Evolutionary conservation across 2,113 vertebrate species (phyloP).

Genomic region (Felis catus): DNA sequence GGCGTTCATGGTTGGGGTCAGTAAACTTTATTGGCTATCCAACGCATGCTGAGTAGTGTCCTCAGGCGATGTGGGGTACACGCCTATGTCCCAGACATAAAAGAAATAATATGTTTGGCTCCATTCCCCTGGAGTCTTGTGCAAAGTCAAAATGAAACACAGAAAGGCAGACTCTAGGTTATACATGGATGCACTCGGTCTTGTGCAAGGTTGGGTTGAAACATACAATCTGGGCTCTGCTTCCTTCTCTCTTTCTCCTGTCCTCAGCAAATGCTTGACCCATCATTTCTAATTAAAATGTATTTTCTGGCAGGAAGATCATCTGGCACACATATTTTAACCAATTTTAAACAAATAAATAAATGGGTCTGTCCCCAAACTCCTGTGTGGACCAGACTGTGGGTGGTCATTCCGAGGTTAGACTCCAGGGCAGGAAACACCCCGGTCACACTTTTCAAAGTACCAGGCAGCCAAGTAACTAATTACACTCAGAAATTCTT

Average conservation of each 20-base stretch:
- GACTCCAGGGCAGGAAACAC: background rate
- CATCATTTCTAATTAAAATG: slow-evolving; percentile 26
- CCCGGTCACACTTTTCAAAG: background rate
- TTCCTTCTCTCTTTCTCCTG: background rate
- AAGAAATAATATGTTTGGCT: slow-evolving; percentile 47
- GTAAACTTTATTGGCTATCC: slow-evolving; percentile 54
- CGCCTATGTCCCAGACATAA: background rate
- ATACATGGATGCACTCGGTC: background rate
- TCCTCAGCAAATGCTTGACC: slow-evolving; percentile 31
- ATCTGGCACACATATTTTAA: slow-evolving; percentile 57
- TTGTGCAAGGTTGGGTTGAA: background rate
- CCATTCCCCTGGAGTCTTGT: background rate
- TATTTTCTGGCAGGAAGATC: slow-evolving; percentile 32
- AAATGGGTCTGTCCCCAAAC: background rate
- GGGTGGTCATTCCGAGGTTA: slow-evolving; percentile 51
- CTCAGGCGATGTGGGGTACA: background rate
- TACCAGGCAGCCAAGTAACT: slow-evolving; percentile 20
- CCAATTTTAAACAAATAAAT: slow-evolving; percentile 58
- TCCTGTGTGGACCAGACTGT: background rate
- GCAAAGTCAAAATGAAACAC: slow-evolving; percentile 40
- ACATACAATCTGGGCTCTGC: background rate
- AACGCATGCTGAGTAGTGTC: slow-evolving; percentile 32
- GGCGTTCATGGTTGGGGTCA: slow-evolving; percentile 31
- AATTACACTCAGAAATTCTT: slow-evolving; percentile 38
- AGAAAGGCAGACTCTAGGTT: background rate